phyloP scores from a whole-genome alignment of 2,113 vertebrate genomes.

The Sceloporus tristichus region DNA sequence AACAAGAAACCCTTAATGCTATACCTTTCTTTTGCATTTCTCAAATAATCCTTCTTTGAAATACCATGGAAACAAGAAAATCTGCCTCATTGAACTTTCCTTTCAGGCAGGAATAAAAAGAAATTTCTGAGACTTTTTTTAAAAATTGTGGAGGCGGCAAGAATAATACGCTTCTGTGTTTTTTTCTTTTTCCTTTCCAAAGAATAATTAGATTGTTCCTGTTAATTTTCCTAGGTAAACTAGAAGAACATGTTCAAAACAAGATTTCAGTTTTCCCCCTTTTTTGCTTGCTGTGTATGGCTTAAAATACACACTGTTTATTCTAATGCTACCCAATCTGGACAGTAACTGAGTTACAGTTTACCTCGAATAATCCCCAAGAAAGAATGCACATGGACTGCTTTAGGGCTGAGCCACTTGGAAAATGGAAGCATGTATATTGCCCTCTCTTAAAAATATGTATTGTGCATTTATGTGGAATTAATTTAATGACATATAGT shows the following conservation, averaged over 20 bases:
- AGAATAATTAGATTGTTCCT: slow-evolving; percentile 58
- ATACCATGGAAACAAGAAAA: slow-evolving; percentile 84
- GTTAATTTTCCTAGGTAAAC: slow-evolving; percentile 68
- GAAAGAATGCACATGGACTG: background rate
- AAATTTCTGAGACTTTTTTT: slow-evolving; percentile 59
- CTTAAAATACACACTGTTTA: slow-evolving; percentile 30
- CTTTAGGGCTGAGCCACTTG: background rate
- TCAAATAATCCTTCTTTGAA: slow-evolving; percentile 77
- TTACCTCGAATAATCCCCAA: background rate
- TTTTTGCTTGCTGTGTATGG: background rate
- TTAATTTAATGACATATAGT: background rate
- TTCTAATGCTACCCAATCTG: slow-evolving; percentile 9
- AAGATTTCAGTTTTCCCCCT: background rate
- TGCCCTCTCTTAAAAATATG: background rate
- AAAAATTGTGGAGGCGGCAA: slow-evolving; percentile 51
- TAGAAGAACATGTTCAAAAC: slow-evolving; percentile 45
- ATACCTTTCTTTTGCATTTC: slow-evolving; percentile 70
- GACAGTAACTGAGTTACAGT: slow-evolving; percentile 21
- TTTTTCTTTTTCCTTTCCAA: slow-evolving; percentile 18
- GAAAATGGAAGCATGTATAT: background rate
- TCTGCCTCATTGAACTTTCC: slow-evolving; percentile 81
- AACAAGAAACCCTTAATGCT: slow-evolving; percentile 39
- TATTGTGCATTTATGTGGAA: background rate
- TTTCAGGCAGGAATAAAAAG: slow-evolving; percentile 67
- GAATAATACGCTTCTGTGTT: slow-evolving; percentile 53